Percentiles rank a stretch among this genome's conserved stretches.
These are phyloP conservation scores for Heliconius melpomene DNA, from an alignment of 1,140 invertebrate species.

Conservation along the genomic window DNA sequence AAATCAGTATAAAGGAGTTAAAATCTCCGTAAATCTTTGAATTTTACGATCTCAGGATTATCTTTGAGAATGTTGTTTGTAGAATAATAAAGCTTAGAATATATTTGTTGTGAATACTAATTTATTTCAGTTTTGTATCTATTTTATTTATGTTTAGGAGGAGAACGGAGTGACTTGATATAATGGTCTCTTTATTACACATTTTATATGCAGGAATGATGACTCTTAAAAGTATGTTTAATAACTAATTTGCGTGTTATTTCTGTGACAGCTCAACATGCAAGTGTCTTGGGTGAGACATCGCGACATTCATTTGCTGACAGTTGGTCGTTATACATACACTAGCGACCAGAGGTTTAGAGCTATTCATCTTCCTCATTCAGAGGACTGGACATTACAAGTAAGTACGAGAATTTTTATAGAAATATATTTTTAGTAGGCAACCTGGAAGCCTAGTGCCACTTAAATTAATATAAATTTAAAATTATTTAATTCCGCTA, in stretches of 20 bases:
- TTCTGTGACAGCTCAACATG: conserved; percentile 83
- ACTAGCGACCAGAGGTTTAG: conserved; percentile 94
- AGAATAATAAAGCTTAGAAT: conserved; percentile 43
- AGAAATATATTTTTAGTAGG: no score
- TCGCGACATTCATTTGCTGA: conserved; percentile 92
- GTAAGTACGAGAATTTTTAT: conserved; percentile 38
- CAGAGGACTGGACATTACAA: conserved; percentile 94
- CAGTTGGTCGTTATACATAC: conserved; percentile 94
- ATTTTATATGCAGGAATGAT: no score
- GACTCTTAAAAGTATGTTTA: no score
- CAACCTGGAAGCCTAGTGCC: no score
- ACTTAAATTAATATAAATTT: no score
- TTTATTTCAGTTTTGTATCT: neutral
- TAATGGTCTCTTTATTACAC: no score
- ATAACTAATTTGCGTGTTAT: no score
- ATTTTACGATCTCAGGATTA: conserved; percentile 47
- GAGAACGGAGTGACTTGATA: no score
- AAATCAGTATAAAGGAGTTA: conserved; percentile 42
- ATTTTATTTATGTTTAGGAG: neutral
- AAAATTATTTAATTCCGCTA: no score
- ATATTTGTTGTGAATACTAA: neutral
- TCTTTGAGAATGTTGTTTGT: conserved; percentile 33
- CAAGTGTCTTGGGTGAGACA: conserved; percentile 95
- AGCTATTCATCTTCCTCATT: conserved; percentile 90
- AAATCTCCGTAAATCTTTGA: conserved; percentile 42